phyloP scores from a whole-genome alignment of 1,140 invertebrate genomes.

The Ceratitis capitata region DNA sequence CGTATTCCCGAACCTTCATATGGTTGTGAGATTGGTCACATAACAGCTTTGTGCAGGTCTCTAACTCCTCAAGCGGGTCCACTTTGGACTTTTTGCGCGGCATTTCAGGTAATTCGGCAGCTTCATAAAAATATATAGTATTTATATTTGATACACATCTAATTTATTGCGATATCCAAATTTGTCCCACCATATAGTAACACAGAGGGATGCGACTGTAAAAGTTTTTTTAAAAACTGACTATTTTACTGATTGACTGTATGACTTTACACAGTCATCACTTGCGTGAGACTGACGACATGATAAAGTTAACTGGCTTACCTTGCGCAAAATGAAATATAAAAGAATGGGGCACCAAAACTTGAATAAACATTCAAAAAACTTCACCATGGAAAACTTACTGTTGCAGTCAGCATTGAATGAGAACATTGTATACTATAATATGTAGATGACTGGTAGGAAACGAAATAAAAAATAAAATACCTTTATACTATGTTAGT shows the following conservation, averaged over 20 bases:
- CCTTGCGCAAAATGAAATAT: neutral
- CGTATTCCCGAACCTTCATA: constrained; percentile 75
- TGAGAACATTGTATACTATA: too few species aligned
- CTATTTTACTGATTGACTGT: neutral
- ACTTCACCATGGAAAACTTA: constrained; percentile 3
- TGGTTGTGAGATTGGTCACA: constrained; percentile 77
- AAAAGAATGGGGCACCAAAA: neutral
- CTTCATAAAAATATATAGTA: neutral
- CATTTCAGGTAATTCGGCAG: constrained; percentile 54
- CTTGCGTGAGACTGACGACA: neutral
- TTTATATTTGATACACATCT: neutral
- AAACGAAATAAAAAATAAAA: neutral
- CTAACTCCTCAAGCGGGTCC: constrained; percentile 66
- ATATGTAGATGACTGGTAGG: neutral
- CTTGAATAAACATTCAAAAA: neutral
- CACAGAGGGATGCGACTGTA: too few species aligned
- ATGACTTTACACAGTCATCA: neutral
- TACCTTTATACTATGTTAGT: too few species aligned
- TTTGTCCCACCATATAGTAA: too few species aligned
- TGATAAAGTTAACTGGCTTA: neutral
- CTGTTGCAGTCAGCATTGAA: neutral
- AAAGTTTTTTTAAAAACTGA: too few species aligned
- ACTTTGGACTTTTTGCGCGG: constrained; percentile 65
- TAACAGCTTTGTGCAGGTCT: constrained; percentile 70
- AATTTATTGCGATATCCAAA: too few species aligned